phyloP scores from a whole-genome alignment of 2,113 vertebrate species.

The Ariopsis seemanni region DNA sequence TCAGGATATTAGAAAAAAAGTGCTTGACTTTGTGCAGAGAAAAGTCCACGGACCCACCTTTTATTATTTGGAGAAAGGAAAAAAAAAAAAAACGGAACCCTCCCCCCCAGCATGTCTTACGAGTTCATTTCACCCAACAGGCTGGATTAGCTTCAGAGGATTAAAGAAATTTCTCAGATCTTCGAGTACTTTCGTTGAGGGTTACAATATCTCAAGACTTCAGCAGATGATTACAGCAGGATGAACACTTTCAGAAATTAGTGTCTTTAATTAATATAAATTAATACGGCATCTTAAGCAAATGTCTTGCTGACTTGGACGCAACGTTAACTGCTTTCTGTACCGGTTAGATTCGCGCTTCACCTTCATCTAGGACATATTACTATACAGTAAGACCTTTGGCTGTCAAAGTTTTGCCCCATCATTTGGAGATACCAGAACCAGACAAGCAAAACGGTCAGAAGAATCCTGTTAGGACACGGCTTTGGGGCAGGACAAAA shows the following conservation, averaged over 20 bases:
- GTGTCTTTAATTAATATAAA: conserved; percentile 16
- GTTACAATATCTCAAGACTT: conserved; percentile 15
- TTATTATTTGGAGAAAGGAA: conserved; percentile 36
- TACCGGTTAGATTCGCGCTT: conserved; percentile 1
- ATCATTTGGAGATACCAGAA: background rate
- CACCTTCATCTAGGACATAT: background rate
- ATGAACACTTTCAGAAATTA: conserved; percentile 21
- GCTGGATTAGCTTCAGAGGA: background rate
- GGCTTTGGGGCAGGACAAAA: conserved; percentile 33
- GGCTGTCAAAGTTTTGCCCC: conserved; percentile 23
- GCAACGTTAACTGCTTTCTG: background rate
- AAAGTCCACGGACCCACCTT: conserved; percentile 41
- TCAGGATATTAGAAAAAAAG: conserved; percentile 66
- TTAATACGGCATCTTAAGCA: background rate
- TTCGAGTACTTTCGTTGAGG: conserved; percentile 16
- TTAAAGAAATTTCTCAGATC: background rate
- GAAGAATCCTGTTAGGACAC: conserved; percentile 17
- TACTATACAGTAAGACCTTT: conserved; percentile 25
- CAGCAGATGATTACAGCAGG: conserved; percentile 12
- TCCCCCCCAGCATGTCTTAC: background rate
- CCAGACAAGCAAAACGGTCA: conserved; percentile 6
- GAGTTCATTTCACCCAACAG: background rate
- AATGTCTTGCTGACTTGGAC: background rate
- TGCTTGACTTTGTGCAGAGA: conserved; percentile 75
- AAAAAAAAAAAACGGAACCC: background rate